A percentile compares a stretch with the other conserved stretches of the same genome.
Conservation (phyloP, 2,888 invertebrate species). For the Erannis defoliaria region DNA sequence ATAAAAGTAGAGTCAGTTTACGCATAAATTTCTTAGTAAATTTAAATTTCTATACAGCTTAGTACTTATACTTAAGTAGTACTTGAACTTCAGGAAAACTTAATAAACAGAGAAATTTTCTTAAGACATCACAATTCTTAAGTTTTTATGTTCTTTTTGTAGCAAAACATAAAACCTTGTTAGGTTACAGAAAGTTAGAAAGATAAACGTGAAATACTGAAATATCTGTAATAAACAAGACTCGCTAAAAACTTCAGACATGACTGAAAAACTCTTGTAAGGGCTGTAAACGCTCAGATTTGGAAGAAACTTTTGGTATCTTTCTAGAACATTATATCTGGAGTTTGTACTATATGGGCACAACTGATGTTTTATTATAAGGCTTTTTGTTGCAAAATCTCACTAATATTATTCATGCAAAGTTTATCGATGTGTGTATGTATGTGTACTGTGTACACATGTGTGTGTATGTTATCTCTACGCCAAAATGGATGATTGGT, state of each 20-base stretch:
- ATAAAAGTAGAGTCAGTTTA: too few species aligned
- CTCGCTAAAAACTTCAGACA: slow-evolving; percentile 19
- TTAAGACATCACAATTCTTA: slow-evolving; percentile 9
- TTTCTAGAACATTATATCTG: slow-evolving; percentile 13
- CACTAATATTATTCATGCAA: too few species aligned
- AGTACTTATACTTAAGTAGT: not conserved
- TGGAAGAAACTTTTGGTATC: slow-evolving; percentile 10
- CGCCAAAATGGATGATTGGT: too few species aligned
- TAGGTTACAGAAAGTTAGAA: slow-evolving; percentile 16
- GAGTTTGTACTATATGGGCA: not conserved
- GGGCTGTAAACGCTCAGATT: slow-evolving; percentile 30
- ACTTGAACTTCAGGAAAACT: slow-evolving; percentile 2
- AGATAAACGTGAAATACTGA: slow-evolving; percentile 19
- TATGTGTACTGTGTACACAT: too few species aligned
- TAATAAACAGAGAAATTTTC: slow-evolving; percentile 10
- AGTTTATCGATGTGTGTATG: too few species aligned
- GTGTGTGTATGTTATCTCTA: too few species aligned
- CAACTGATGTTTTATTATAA: too few species aligned
- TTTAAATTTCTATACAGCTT: not conserved
- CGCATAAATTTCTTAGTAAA: not conserved
- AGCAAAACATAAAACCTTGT: slow-evolving; percentile 18
- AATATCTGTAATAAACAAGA: slow-evolving; percentile 27
- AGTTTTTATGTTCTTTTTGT: slow-evolving; percentile 18
- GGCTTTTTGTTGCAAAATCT: too few species aligned
- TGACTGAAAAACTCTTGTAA: slow-evolving; percentile 24